A percentile compares a stretch with the other conserved stretches of the same genome.
phyloP scores from a whole-genome alignment of 2,888 invertebrate genomes.

The Salticus scenicus region DNA sequence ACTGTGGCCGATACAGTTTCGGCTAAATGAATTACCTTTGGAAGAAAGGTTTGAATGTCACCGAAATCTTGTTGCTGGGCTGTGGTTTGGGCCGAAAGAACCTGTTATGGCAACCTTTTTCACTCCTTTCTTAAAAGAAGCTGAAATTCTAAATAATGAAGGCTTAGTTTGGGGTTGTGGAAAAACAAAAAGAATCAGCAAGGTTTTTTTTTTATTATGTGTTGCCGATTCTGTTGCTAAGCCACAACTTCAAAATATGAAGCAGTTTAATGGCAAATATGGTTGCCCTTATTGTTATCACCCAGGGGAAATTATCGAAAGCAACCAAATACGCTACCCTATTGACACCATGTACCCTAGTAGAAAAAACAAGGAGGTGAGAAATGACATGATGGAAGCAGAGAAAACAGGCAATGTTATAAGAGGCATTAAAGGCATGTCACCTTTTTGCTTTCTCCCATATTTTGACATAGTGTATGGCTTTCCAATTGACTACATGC shows the following conservation, averaged over 20 bases:
- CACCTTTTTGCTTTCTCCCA: neutral
- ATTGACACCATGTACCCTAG: neutral
- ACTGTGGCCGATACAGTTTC: neutral
- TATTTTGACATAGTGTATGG: conserved; percentile 13
- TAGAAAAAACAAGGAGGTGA: neutral
- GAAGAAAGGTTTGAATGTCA: too few relatives aligned
- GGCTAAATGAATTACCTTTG: neutral
- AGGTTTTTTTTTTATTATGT: neutral
- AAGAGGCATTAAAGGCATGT: neutral
- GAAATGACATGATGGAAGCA: neutral
- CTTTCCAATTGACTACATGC: conserved; percentile 12
- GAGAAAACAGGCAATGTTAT: neutral
- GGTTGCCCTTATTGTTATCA: neutral
- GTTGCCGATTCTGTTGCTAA: conserved; percentile 12
- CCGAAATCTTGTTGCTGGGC: neutral
- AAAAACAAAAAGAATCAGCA: neutral
- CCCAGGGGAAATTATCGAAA: neutral
- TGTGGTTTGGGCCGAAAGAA: neutral
- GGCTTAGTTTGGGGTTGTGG: too few relatives aligned
- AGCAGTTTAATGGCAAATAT: conserved; percentile 18
- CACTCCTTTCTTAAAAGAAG: neutral
- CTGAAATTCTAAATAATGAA: neutral
- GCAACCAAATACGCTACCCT: neutral
- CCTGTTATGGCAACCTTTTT: conserved; percentile 1
- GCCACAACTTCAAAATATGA: conserved; percentile 7